Conservation (phyloP, 2,888 invertebrate species). For the Amblyjoppa fuscipennis region DNA sequence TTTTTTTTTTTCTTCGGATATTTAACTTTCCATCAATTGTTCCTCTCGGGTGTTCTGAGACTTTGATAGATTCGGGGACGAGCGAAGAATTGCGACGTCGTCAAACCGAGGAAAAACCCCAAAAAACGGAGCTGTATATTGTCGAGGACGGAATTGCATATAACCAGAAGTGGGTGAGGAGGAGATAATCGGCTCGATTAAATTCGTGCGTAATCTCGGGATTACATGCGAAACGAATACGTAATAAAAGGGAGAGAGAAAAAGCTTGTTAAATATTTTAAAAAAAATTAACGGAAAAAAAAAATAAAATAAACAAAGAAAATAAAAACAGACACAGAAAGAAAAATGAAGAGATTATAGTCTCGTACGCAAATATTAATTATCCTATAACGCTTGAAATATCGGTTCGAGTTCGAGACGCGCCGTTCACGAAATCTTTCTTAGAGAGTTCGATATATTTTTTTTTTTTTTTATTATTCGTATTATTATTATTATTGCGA, state of each 20-base stretch:
- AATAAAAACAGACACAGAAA: constrained; percentile 50
- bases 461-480: constrained; percentile 38
- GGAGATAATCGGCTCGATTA: constrained; percentile 23
- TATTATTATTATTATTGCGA: constrained; percentile 31
- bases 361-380: constrained; percentile 39
- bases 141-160: constrained; percentile 55
- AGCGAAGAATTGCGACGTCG: constrained; percentile 15
- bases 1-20: constrained; percentile 1
- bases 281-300: not conserved
- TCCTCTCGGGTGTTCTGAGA: constrained; percentile 2
- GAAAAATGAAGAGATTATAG: constrained; percentile 22
- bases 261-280: constrained; percentile 72
- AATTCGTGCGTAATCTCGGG: constrained; percentile 61
- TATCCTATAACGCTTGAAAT: not conserved
- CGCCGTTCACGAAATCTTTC: constrained; percentile 5
- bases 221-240: constrained; percentile 71
- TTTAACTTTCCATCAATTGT: not conserved
- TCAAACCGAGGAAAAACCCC: constrained; percentile 13
- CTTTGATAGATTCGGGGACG: constrained; percentile 27
- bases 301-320: constrained; percentile 66
- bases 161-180: constrained; percentile 54
- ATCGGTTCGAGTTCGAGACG: constrained; percentile 1
- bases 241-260: constrained; percentile 75
- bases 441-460: constrained; percentile 16
- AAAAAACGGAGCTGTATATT: constrained; percentile 55